phyloP scores from a whole-genome alignment of 2,113 vertebrate species.

The Sigmodon hispidus region DNA sequence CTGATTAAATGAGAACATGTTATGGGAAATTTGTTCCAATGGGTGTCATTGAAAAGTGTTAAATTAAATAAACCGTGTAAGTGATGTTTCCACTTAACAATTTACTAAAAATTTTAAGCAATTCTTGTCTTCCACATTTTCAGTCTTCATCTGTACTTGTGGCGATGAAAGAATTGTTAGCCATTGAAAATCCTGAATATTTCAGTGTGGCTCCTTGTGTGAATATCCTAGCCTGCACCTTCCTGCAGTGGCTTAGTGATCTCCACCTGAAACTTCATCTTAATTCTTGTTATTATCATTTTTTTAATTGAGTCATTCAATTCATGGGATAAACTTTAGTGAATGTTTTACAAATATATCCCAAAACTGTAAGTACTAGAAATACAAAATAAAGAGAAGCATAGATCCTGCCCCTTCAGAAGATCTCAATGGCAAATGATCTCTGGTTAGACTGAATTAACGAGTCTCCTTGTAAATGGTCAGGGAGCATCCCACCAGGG shows the following conservation, averaged over 20 bases:
- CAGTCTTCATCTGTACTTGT: neutral
- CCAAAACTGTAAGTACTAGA: neutral
- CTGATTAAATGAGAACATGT: neutral
- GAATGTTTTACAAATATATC: neutral
- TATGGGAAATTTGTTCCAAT: conserved; percentile 42
- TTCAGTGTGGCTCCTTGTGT: neutral
- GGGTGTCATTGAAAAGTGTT: neutral
- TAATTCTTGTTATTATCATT: neutral
- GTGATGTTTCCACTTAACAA: neutral
- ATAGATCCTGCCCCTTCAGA: neutral
- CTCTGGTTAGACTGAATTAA: conserved; percentile 16
- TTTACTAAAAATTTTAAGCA: conserved; percentile 43
- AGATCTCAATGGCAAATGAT: neutral
- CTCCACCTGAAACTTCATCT: neutral
- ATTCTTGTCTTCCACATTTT: conserved; percentile 16
- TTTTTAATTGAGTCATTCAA: neutral
- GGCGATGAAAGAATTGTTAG: neutral
- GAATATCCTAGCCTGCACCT: neutral
- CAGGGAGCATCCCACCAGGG: neutral
- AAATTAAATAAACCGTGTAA: conserved; percentile 7
- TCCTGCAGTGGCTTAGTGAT: neutral
- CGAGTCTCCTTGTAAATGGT: neutral
- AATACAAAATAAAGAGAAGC: neutral
- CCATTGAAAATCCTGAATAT: neutral
- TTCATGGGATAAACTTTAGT: neutral